Evolutionary conservation across 1,140 invertebrate genomes (phyloP).

Genomic region (Berghia stephanieae): DNA sequence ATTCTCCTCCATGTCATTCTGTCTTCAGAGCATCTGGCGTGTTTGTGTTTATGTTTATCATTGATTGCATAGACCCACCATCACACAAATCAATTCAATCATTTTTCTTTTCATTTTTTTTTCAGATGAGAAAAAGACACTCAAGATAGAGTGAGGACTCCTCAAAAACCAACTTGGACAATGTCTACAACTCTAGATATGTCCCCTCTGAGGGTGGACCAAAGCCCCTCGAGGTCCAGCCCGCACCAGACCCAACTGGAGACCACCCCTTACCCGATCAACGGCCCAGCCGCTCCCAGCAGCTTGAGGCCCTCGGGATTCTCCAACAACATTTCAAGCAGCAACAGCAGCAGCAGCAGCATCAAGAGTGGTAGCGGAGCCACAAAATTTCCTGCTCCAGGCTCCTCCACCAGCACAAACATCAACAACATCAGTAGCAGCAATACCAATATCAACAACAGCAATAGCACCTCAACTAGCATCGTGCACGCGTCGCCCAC

Average conservation of each 20-base stretch:
- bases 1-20: too few relatives aligned
- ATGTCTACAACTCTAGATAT: conserved; percentile 24
- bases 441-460: neutral
- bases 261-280: neutral
- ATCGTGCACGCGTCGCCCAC: neutral
- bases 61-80: neutral
- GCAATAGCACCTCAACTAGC: neutral
- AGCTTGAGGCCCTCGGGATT: neutral
- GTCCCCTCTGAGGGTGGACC: conserved; percentile 24
- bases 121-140: neutral
- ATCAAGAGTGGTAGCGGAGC: conserved; percentile 9
- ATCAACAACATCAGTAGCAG: neutral
- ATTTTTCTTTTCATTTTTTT: too few relatives aligned
- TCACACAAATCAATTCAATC: too few relatives aligned
- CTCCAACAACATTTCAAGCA: neutral
- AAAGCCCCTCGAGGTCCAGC: neutral
- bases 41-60: neutral
- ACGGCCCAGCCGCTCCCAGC: neutral
- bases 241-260: conserved; percentile 9
- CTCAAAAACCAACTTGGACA: neutral
- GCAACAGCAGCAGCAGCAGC: neutral
- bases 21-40: too few relatives aligned
- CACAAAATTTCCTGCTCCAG: too few relatives aligned
- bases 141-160: neutral
- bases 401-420: too few relatives aligned